Evolutionary conservation across 1,140 invertebrate genomes (phyloP), one percentile per base, ranked within the genome.

Genomic region (Dryas iulia): DNA sequence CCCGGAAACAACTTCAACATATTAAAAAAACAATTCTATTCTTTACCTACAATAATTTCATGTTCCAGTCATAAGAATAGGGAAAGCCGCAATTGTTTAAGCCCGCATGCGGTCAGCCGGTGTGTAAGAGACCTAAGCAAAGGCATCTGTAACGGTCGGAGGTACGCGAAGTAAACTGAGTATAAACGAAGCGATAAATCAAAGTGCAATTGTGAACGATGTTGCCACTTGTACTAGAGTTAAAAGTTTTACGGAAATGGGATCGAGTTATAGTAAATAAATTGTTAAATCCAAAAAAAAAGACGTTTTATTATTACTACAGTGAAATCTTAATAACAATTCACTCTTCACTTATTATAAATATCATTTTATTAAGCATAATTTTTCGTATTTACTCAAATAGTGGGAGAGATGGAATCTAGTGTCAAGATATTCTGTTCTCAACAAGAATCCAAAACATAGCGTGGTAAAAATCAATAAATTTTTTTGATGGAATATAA

Each of bases 131-230:
- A 11, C 66, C 33, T 69, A 35, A 69, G 25, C 57, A 53, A 52
- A 59, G 28, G 58, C 65, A 67, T 67, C 57, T 28, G 23, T 47
- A 60, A 47, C 59, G 59, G 59, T 69, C 59, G 71, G 79, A 74
- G 80, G 79, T 79, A 74, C 77, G 72, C 64, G 58, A 84, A 56
- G 78, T 83, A 85, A 81, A 78, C 76, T 71, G 69, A 70, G 75
- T 82, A 83, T 82, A 87, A 89, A 81, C 81, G 74, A 81, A 79
- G 75, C 82, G 69, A 87, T 89, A 87, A 89, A 89, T 89, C 87
- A 89, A 81, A 77, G 67, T 69, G 72, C 81, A 79, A 79, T 84
- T 79, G 77, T n/a, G 59, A 63, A 35, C 76, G 67, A 70, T 82
- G 81, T 81, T 87, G 77, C 86, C 82, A 82, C 72, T 82, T 77